Base-by-base conservation (phyloP, 2,113 vertebrate species). In the Marmota flaviventris region DNA sequence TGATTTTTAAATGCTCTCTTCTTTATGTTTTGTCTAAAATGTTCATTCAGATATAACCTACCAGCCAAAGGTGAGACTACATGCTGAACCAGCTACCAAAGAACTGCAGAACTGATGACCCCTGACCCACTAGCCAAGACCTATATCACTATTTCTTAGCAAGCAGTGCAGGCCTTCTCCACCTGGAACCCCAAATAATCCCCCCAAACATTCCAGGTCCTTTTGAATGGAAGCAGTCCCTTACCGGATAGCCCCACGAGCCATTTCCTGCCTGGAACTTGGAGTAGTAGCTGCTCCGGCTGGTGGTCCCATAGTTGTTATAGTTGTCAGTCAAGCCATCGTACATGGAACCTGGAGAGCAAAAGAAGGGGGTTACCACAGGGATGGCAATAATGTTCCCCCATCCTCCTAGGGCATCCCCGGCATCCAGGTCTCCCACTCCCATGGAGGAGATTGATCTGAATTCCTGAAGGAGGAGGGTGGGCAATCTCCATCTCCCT, bases 181-280 rank as follows among this genome's bases (percentile, higher is more conserved):
- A 0, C 14, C 27, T 0, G 0, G 5, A 51, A 42, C 13, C 48
- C 24, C 34, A 13, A 56, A 14, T 72, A 32, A 0, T 4, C 29
- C 63, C 45, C 32, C 22, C 18, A 8, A 29, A 20, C 5, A 39
- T 5, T 16, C 9, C 34, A 10, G 48, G 20, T 51, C 65, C 86
- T 90, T 79, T 34, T 11, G 18, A 39, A 39, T 1, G 17, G 18
- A 63, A 96, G 92, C 42, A 11, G 42, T 3, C 8, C 22, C 98
- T 99, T 99, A 99, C 99, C 99, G 98, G 98, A 48, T 99, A 98
- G 4, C 98, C 98, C 99, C 98, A 99, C 2, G 0, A 98, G 96
- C 98, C 98, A 39, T 96, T 98, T 20, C 98, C 99, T 25, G 97
- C 97, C 78, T 99, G 98, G 91, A 98, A 97, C 98, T 98, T 99